Evolutionary conservation across 92 coral and sea anemone genomes (phyloP), one percentile per base, ranked within the genome.

Genomic region (Blastomussa wellsi): DNA sequence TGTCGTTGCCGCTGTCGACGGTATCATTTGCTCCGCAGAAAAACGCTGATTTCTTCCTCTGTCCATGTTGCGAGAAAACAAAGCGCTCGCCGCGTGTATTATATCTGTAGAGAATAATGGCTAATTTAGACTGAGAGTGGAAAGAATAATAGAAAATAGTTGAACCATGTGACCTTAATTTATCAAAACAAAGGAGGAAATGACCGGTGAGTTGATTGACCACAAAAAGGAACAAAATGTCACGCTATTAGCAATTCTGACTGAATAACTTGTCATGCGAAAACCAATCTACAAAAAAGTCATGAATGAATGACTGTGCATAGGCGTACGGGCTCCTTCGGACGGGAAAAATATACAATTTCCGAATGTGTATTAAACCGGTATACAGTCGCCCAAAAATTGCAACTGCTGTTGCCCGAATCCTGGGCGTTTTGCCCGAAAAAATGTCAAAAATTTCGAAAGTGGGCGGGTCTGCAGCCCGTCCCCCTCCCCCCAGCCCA

Each of bases 131-230:
- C n/a, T 33, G 29, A 33, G n/a, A 19, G 42, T 38, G n/a, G 47
- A 70, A 33, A 70, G 74, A 70, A 70, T 70, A 6, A n/a, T n/a
- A 26, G 26, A 33, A 38, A 33, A 28, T 15, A n/a, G 41, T 47
- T 51, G 72, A 65, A 4, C 84, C 85, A 81, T 69, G 85, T 81
- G 85, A 81, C 85, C 48, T 52, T 64, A n/a, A 32, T 31, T 51
- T 47, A 16, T 28, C 35, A 29, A 69, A 67, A 80, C 65, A 29
- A 80, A 65, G 33, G 38, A 80, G 76, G 84, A 80, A 64, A 66
- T 80, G 75, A 20, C 64, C 7, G 24, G 28, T 60, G 65, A 67
- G 72, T 33, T 19, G 48, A 20, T 37, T 65, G 37, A 70, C 75
- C 44, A 13, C 75, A 19, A 37, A 70, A 70, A 0, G 75, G 42